A percentile compares a stretch with the other conserved stretches of the same genome.
These are phyloP conservation scores for Lasioglossum lativentre DNA, from an alignment of 2,888 invertebrate species.

Conservation along the genomic window DNA sequence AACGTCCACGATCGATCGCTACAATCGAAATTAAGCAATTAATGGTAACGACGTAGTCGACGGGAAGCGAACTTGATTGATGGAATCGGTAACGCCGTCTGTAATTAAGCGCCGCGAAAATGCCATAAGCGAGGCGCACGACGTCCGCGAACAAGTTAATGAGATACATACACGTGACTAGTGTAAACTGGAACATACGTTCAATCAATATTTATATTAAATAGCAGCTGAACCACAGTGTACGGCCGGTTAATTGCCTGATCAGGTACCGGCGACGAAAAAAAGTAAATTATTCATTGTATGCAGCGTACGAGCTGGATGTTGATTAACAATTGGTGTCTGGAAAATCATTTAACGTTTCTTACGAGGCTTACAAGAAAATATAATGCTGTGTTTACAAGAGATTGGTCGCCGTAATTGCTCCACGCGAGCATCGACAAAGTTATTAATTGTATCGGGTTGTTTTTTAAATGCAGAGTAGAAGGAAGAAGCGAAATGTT, in stretches of 20 bases:
- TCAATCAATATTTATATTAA: constrained; percentile 30
- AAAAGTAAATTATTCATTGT: neutral
- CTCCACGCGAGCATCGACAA: neutral
- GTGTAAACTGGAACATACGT: constrained; percentile 7
- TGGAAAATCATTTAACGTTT: neutral
- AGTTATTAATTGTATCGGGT: neutral
- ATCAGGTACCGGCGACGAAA: neutral
- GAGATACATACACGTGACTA: constrained; percentile 21
- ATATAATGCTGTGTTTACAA: neutral
- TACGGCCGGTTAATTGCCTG: constrained; percentile 16
- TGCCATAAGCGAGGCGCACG: neutral
- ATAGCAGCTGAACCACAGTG: neutral
- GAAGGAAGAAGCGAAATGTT: neutral
- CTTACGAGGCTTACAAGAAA: neutral
- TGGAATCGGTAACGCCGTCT: constrained; percentile 24
- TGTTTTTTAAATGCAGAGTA: neutral
- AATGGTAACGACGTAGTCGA: constrained; percentile 5
- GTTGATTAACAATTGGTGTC: neutral
- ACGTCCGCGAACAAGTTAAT: constrained; percentile 23
- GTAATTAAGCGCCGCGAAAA: constrained; percentile 35
- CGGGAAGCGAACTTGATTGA: constrained; percentile 7
- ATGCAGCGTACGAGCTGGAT: neutral
- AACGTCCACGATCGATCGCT: neutral
- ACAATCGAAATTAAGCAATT: constrained; percentile 28
- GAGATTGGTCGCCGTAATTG: neutral